Conservation (phyloP, 2,888 invertebrate species). For the Deroplatys truncata region DNA sequence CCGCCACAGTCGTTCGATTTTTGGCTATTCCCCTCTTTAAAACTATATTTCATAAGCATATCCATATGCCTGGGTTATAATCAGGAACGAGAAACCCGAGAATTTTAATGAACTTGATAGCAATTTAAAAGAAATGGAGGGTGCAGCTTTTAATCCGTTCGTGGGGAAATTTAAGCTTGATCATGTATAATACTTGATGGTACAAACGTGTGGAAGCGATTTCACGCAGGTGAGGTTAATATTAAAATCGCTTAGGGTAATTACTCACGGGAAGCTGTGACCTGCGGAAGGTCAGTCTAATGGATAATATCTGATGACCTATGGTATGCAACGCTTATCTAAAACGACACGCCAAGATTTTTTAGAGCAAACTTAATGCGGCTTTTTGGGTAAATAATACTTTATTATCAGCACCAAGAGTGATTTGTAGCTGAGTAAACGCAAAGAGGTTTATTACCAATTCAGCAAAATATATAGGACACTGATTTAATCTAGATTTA, state of each 20-base stretch:
- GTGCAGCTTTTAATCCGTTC: background rate
- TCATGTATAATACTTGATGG: background rate
- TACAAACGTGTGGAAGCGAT: background rate
- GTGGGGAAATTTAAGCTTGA: background rate
- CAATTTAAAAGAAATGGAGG: background rate
- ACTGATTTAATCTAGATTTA: too few relatives aligned
- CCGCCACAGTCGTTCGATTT: background rate
- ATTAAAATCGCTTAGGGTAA: background rate
- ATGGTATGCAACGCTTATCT: background rate
- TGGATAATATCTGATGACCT: background rate
- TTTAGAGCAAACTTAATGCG: background rate
- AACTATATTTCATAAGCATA: background rate
- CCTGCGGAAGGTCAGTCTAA: background rate
- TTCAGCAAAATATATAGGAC: too few relatives aligned
- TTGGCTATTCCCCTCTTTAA: background rate
- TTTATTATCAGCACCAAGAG: background rate
- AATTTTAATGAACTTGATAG: background rate
- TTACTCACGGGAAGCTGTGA: background rate
- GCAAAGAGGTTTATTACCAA: too few relatives aligned
- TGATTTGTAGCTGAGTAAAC: too few relatives aligned
- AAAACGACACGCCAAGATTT: background rate
- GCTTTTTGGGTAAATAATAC: background rate
- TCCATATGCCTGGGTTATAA: background rate
- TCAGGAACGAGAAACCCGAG: background rate
- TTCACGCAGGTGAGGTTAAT: background rate